Percentiles rank a stretch among this genome's conserved stretches.
These are phyloP conservation scores for Epinephelus lanceolatus DNA, from an alignment of 2,113 vertebrate species.

Conservation along the genomic window DNA sequence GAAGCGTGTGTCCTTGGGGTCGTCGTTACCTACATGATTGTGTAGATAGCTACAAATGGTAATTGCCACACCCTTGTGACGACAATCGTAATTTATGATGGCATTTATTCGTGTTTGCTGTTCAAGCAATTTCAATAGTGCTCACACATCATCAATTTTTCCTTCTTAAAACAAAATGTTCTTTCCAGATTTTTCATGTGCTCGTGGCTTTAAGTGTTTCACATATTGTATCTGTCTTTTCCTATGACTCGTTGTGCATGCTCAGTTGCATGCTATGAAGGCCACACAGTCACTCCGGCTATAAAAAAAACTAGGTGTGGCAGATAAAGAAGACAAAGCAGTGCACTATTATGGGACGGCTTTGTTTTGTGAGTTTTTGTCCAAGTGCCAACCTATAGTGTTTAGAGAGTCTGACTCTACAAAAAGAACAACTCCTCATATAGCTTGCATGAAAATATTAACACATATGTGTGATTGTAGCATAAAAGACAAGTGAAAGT, in stretches of 20 bases:
- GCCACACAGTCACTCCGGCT: slow-evolving; percentile 45
- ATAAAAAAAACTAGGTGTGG: slow-evolving; percentile 77
- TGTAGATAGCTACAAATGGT: slow-evolving; percentile 20
- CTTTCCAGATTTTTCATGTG: not conserved
- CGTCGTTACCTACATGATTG: slow-evolving; percentile 30
- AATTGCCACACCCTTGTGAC: slow-evolving; percentile 56
- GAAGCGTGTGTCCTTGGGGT: slow-evolving; percentile 20
- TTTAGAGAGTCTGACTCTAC: not conserved
- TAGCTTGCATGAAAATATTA: not conserved
- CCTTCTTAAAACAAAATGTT: not conserved
- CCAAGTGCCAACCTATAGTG: not conserved
- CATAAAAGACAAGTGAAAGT: slow-evolving; percentile 25
- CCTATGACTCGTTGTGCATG: slow-evolving; percentile 54
- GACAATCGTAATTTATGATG: slow-evolving; percentile 6
- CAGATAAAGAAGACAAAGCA: slow-evolving; percentile 62
- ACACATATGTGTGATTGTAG: not conserved
- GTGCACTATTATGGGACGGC: slow-evolving; percentile 10
- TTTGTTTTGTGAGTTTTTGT: slow-evolving; percentile 41
- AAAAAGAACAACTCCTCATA: not conserved
- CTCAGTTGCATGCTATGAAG: slow-evolving; percentile 37
- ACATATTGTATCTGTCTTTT: slow-evolving; percentile 30
- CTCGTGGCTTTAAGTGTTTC: slow-evolving; percentile 23
- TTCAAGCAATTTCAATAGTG: not conserved
- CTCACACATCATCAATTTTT: not conserved
- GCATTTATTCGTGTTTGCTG: not conserved